Conservation (phyloP, 2,797 vertebrate species). For the Hyperoplus immaculatus region DNA sequence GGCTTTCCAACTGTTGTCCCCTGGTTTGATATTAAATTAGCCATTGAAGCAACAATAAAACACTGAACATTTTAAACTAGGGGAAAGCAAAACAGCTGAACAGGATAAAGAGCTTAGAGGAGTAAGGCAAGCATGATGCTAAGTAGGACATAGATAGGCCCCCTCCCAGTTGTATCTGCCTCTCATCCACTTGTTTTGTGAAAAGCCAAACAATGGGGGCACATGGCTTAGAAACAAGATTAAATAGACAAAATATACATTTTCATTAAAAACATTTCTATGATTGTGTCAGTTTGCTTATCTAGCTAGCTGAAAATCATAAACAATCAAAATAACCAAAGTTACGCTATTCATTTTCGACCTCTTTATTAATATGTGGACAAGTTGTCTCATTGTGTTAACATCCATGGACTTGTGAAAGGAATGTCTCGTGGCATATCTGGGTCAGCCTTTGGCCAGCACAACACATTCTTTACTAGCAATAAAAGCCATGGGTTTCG, state of each 20-base stretch:
- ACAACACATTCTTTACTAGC: conserved; percentile 39
- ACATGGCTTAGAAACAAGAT: not conserved
- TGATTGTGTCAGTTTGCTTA: not conserved
- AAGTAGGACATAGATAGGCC: too few relatives aligned
- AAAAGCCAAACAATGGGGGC: not conserved
- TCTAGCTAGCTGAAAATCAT: not conserved
- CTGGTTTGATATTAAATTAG: too few relatives aligned
- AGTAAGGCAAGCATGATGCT: too few relatives aligned
- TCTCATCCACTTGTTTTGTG: not conserved
- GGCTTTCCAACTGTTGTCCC: too few relatives aligned
- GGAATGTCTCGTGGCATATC: conserved; percentile 72
- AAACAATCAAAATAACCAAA: not conserved
- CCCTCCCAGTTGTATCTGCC: not conserved
- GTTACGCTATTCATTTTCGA: not conserved
- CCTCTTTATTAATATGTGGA: conserved; percentile 27
- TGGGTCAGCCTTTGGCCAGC: conserved; percentile 60
- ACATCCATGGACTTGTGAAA: conserved; percentile 51
- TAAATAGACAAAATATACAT: not conserved
- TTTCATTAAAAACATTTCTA: not conserved
- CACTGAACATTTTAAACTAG: too few relatives aligned
- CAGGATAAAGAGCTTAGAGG: too few relatives aligned
- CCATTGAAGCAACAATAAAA: too few relatives aligned
- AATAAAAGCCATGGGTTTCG: conserved; percentile 20
- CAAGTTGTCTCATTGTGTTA: conserved; percentile 54
- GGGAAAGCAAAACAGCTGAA: too few relatives aligned